Evolutionary conservation across 2,797 vertebrate genomes (phyloP).

Genomic region (Channa striata): DNA sequence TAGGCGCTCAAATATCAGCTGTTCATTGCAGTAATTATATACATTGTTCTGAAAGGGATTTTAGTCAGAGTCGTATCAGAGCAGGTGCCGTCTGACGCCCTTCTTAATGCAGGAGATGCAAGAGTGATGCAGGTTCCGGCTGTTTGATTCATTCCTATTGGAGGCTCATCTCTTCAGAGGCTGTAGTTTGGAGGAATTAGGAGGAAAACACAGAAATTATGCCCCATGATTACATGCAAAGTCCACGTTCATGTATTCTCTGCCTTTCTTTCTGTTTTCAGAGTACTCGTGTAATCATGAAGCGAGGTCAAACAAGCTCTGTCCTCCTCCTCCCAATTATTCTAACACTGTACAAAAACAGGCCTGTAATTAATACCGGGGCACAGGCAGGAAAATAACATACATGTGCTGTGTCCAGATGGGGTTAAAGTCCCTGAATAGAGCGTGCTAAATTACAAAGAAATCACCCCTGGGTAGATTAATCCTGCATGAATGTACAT

Average conservation of each 20-base stretch:
- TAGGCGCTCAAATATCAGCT: slow-evolving; percentile 27
- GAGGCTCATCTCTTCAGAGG: neutral
- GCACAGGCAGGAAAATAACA: slow-evolving; percentile 6
- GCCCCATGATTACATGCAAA: neutral
- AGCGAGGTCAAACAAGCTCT: slow-evolving; percentile 12
- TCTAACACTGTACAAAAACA: slow-evolving; percentile 4
- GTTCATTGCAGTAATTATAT: slow-evolving; percentile 41
- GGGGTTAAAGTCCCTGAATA: slow-evolving; percentile 50
- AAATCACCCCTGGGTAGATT: slow-evolving; percentile 42
- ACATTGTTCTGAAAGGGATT: slow-evolving; percentile 32
- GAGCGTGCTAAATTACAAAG: slow-evolving; percentile 39
- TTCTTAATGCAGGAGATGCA: slow-evolving; percentile 10
- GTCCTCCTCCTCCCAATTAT: slow-evolving; percentile 5
- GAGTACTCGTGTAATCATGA: neutral
- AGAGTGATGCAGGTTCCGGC: slow-evolving; percentile 13
- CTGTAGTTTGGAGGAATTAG: neutral
- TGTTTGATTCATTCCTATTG: slow-evolving; percentile 2
- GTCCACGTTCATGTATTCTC: neutral
- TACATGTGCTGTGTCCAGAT: slow-evolving; percentile 27
- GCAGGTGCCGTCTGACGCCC: slow-evolving; percentile 7
- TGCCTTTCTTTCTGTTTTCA: neutral
- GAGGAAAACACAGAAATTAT: neutral
- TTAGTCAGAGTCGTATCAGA: slow-evolving; percentile 8
- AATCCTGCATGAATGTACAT: slow-evolving; percentile 48
- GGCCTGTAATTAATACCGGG: slow-evolving; percentile 29